Conservation (phyloP, 1,140 invertebrate genomes). For the Cydia strobilella region DNA sequence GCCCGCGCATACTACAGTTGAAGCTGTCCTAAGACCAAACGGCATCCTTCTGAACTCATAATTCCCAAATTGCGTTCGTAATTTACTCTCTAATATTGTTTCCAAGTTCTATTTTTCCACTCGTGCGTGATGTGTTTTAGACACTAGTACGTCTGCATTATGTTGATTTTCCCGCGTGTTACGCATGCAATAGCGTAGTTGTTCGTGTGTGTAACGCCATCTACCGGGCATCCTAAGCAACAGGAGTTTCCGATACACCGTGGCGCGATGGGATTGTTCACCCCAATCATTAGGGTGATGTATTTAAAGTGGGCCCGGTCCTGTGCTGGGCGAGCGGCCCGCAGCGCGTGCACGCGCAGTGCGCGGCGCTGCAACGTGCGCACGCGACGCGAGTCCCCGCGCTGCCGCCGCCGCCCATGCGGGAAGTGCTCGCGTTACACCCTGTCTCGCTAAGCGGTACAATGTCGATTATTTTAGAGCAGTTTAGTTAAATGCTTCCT, state of each 20-base stretch:
- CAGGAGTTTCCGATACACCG: no score
- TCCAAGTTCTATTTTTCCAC: no score
- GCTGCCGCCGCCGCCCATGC: constrained; percentile 30
- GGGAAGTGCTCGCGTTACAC: constrained; percentile 34
- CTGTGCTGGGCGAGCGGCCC: constrained; percentile 7
- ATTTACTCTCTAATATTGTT: background rate
- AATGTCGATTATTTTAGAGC: background rate
- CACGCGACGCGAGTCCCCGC: constrained; percentile 48
- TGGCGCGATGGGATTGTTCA: no score
- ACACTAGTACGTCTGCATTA: no score
- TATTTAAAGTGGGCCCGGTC: constrained; percentile 32
- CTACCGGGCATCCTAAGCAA: no score
- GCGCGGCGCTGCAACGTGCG: constrained; percentile 36
- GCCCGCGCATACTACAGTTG: no score
- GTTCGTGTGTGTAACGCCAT: no score
- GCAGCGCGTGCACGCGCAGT: background rate
- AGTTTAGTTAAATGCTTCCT: no score
- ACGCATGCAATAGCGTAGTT: no score
- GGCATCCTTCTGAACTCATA: background rate
- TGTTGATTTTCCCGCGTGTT: no score
- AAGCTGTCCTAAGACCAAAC: no score
- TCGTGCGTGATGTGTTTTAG: no score
- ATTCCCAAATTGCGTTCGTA: background rate
- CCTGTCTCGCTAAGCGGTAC: constrained; percentile 28
- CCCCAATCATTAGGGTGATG: background rate